Conservation (phyloP, 2,888 invertebrate genomes). For the Phyto melanocephala region DNA sequence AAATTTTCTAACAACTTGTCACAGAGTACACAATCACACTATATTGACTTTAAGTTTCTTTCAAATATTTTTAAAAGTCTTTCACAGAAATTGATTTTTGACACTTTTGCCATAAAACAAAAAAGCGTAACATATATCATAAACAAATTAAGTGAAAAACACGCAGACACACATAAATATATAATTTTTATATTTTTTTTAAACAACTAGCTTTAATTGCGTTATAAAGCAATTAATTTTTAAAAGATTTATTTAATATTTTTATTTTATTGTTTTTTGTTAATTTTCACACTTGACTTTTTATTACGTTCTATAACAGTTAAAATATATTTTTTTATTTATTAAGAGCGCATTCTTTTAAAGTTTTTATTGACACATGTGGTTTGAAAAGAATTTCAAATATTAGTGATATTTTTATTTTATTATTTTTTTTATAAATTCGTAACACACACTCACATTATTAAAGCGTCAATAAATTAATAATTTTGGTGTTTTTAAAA, state of each 20-base stretch:
- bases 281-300: background rate
- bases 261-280: background rate
- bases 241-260: background rate
- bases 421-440: background rate
- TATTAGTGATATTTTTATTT: background rate
- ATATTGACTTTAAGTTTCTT: too few species aligned
- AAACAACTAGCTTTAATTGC: background rate
- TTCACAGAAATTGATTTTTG: background rate
- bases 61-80: background rate
- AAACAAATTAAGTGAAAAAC: too few species aligned
- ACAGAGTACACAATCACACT: too few species aligned
- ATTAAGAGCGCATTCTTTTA: background rate
- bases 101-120: background rate
- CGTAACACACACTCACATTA: background rate
- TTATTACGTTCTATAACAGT: background rate
- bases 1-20: too few species aligned
- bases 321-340: background rate
- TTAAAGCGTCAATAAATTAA: background rate
- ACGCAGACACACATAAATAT: too few species aligned
- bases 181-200: background rate
- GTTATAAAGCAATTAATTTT: background rate
- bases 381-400: slow-evolving; percentile 6
- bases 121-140: too few species aligned
- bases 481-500: too few species aligned
- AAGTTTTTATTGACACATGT: background rate